These are phyloP conservation scores for Leuciscus idus DNA, from an alignment of 2,113 vertebrate genomes.

Conservation along the genomic window DNA sequence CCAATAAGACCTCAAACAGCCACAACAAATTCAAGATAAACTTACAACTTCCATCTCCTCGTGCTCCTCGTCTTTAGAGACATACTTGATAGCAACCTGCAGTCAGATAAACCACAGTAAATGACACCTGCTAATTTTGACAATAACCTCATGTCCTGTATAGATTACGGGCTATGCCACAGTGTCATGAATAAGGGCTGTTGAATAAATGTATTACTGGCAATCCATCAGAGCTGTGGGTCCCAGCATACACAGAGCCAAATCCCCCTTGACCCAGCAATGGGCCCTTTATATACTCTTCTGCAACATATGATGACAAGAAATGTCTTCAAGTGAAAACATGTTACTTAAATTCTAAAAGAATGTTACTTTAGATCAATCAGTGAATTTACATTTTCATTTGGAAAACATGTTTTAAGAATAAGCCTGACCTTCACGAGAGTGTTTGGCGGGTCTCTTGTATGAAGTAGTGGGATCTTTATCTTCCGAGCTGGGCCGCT, in stretches of 20 bases:
- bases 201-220: slow-evolving; percentile 59
- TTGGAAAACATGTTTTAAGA: not conserved
- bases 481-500: not conserved
- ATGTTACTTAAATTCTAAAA: not conserved
- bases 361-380: not conserved
- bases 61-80: slow-evolving; percentile 55
- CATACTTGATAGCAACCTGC: slow-evolving; percentile 70
- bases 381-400: not conserved
- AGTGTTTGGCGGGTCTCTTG: not conserved
- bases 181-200: not conserved
- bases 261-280: slow-evolving; percentile 67
- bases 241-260: slow-evolving; percentile 67
- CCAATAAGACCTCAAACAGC: no score
- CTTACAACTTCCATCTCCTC: slow-evolving; percentile 63
- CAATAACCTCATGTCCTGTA: not conserved
- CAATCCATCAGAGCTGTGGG: slow-evolving; percentile 60
- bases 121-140: not conserved
- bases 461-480: not conserved
- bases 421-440: slow-evolving; percentile 1
- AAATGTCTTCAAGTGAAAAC: not conserved
- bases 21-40: not conserved
- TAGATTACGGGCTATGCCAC: not conserved
- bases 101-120: not conserved
- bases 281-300: slow-evolving; percentile 58
- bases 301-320: slow-evolving; percentile 38